Evolutionary conservation across 23 tunicate species (phyloP), one percentile per base, ranked within the genome.

Genomic region (Corella eumyota): DNA sequence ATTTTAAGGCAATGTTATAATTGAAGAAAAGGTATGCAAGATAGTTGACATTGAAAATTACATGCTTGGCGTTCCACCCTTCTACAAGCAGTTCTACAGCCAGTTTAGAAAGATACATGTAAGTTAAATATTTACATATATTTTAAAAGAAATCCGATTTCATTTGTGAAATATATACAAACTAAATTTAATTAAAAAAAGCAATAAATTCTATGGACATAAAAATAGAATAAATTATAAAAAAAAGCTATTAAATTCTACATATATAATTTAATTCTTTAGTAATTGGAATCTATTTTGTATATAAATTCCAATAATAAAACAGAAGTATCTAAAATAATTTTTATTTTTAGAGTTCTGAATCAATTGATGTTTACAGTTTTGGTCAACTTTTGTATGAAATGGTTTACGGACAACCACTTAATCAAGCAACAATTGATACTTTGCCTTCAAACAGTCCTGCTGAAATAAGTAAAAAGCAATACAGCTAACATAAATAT

Each of bases 61-160:
- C 58, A 53, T 88, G 56, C 62, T 88, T 19, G 88, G 80, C 4
- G 58, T 88, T 34, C 88, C 96, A 25, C 88, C 96, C 24, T 79
- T 35, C 66, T 88, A 78, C 64, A 88, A 88, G 56, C 72, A 68
- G 32, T 88, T 88, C 40, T 88, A 78, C 81, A 78, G 81, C 47
- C 90, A 88, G 53, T 88, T 88, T 49, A 67, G 96, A 2, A 88
- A 88, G 62, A 79, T 88, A 24, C 88, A 88, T 59, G 96, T 88
- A 54, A 88, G 88, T 69, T 22, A 54, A 54, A 20, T 54, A 30
- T 4, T 23, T 13, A 6, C n/a, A 30, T 36, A 6, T 9, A 13
- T 60, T 28, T 9, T 31, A n/a, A n/a, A n/a, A n/a, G n/a, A n/a
- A n/a, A n/a, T n/a, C n/a, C n/a, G 60, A 9, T 7, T n/a, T 13